These are phyloP conservation scores for Pseudochirops cupreus DNA, from an alignment of 2,797 vertebrate species.

Conservation along the genomic window DNA sequence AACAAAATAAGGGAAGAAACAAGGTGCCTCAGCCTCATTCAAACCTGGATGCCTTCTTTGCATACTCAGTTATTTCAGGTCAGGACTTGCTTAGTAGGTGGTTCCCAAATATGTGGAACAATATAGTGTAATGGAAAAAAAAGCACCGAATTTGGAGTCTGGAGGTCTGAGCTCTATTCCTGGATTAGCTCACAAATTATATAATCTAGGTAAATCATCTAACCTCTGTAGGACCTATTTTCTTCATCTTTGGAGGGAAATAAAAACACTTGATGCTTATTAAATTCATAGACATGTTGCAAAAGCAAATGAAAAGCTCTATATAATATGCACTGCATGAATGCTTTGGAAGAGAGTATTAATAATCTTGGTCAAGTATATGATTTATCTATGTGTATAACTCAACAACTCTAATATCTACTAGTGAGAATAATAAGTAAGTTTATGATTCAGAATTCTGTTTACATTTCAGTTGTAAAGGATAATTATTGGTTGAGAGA, in stretches of 20 bases:
- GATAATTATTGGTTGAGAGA: background rate
- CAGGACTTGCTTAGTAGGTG: slow-evolving; percentile 49
- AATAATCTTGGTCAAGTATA: background rate
- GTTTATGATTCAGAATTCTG: background rate
- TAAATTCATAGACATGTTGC: background rate
- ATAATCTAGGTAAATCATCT: slow-evolving; percentile 39
- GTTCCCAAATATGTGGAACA: slow-evolving; percentile 55
- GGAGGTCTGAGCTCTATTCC: slow-evolving; percentile 56
- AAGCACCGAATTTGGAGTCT: slow-evolving; percentile 55
- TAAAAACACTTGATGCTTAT: background rate
- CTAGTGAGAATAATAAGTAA: no score
- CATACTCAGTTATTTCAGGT: slow-evolving; percentile 44
- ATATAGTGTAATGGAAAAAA: slow-evolving; percentile 36
- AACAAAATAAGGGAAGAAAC: slow-evolving; percentile 21
- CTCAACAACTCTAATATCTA: background rate
- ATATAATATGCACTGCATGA: background rate
- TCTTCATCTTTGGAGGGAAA: background rate
- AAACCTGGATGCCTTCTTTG: slow-evolving; percentile 45
- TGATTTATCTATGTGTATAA: background rate
- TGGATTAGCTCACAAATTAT: slow-evolving; percentile 51
- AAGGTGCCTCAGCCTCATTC: slow-evolving; percentile 25
- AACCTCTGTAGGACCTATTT: slow-evolving; percentile 36
- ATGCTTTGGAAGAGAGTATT: background rate
- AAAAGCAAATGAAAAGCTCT: background rate
- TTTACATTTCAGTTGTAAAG: background rate